Conservation (phyloP, 2,113 vertebrate genomes). For the Dasyurus viverrinus region DNA sequence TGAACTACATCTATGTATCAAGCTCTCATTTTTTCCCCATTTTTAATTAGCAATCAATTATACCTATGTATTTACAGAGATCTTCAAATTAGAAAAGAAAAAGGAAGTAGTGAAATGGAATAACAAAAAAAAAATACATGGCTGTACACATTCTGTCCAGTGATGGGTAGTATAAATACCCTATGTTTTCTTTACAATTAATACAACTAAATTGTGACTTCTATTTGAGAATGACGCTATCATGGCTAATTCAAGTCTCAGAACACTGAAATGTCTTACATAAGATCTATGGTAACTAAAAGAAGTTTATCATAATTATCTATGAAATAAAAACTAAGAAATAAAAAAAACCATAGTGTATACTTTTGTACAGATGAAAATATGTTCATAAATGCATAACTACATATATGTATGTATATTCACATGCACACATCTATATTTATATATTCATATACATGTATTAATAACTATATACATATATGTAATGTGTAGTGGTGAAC, state of each 20-base stretch:
- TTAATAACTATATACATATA: not conserved
- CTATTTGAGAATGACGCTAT: not conserved
- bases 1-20: constrained; percentile 57
- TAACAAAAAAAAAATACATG: not conserved
- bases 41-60: not conserved
- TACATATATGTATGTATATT: not conserved
- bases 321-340: not conserved
- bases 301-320: not conserved
- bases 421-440: too few relatives aligned
- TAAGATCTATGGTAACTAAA: not conserved
- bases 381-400: too few relatives aligned
- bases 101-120: not conserved
- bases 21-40: not conserved
- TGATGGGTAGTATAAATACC: not conserved
- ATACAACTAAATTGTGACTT: not conserved
- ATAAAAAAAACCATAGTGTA: too few relatives aligned
- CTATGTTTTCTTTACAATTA: not conserved
- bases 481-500: not conserved
- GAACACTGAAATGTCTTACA: not conserved
- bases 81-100: not conserved
- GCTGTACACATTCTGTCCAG: not conserved
- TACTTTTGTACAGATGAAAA: not conserved
- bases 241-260: not conserved
- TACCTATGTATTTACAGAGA: not conserved
- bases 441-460: not conserved